Conservation (phyloP, 2,888 invertebrate species). For the Luperina nickerlii region DNA sequence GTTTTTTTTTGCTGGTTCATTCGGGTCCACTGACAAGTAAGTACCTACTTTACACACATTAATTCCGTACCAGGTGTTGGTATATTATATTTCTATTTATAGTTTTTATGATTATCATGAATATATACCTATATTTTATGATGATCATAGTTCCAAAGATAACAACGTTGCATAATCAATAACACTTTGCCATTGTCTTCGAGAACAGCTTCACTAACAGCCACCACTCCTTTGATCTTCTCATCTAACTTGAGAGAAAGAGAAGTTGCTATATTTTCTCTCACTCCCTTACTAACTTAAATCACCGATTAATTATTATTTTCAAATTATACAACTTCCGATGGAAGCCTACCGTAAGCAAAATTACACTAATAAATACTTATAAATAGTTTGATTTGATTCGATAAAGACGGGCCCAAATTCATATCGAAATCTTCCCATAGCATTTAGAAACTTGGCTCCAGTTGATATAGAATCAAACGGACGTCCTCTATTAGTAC, state of each 20-base stretch:
- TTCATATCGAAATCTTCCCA: constrained; percentile 66
- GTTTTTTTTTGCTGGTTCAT: not conserved
- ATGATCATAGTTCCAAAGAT: no score
- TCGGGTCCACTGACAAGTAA: not conserved
- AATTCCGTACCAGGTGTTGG: not conserved
- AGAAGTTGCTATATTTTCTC: constrained; percentile 7
- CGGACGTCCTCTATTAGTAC: constrained; percentile 84
- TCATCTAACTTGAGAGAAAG: not conserved
- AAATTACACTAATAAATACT: constrained; percentile 64
- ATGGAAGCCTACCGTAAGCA: constrained; percentile 49
- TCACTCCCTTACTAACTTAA: constrained; percentile 13
- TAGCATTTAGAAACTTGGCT: constrained; percentile 62
- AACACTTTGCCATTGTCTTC: not conserved
- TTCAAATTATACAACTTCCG: constrained; percentile 49
- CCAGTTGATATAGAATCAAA: constrained; percentile 66
- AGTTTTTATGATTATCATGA: not conserved
- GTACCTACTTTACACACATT: not conserved
- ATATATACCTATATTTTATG: not conserved
- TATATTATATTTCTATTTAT: not conserved
- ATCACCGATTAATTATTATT: constrained; percentile 38
- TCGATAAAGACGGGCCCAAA: constrained; percentile 58
- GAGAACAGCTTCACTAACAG: not conserved
- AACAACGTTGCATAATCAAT: not conserved
- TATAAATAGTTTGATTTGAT: constrained; percentile 58
- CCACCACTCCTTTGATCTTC: not conserved